A percentile compares a stretch with the other conserved stretches of the same genome.
Evolutionary conservation across 35 echinoderm and acorn worm species (phyloP).

Genomic region (Holothuria glaberrima): DNA sequence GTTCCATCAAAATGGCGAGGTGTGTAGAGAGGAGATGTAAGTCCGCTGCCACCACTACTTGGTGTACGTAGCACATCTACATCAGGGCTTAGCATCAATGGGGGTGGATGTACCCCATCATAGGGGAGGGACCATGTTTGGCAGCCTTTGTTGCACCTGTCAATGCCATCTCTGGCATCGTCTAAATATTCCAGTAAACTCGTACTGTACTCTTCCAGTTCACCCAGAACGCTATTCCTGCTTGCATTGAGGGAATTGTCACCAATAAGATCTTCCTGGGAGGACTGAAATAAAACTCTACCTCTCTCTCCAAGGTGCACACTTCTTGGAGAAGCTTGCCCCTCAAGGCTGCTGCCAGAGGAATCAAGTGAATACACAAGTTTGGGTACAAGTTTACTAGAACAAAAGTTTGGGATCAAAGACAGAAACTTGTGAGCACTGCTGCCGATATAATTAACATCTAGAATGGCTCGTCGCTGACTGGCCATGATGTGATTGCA

Average conservation of each 20-base stretch:
- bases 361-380: constrained; percentile 1
- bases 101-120: constrained; percentile 77
- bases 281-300: constrained; percentile 15
- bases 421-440: constrained; percentile 86
- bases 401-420: constrained; percentile 73
- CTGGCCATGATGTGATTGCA: constrained; percentile 97
- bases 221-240: neutral
- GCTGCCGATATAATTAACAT: constrained; percentile 78
- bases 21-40: neutral
- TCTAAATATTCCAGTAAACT: constrained; percentile 88
- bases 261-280: constrained; percentile 32
- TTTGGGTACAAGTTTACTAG: neutral
- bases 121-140: constrained; percentile 79
- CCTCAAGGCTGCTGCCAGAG: neutral
- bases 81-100: neutral
- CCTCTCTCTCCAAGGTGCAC: constrained; percentile 23
- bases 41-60: neutral
- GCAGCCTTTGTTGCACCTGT: constrained; percentile 63
- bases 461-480: constrained; percentile 81
- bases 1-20: neutral
- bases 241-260: neutral
- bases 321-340: neutral
- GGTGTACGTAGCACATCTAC: constrained; percentile 4
- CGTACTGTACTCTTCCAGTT: constrained; percentile 44
- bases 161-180: constrained; percentile 79